These are phyloP conservation scores for Aspidiotus destructor DNA, from an alignment of 2,888 invertebrate genomes.

Conservation along the genomic window DNA sequence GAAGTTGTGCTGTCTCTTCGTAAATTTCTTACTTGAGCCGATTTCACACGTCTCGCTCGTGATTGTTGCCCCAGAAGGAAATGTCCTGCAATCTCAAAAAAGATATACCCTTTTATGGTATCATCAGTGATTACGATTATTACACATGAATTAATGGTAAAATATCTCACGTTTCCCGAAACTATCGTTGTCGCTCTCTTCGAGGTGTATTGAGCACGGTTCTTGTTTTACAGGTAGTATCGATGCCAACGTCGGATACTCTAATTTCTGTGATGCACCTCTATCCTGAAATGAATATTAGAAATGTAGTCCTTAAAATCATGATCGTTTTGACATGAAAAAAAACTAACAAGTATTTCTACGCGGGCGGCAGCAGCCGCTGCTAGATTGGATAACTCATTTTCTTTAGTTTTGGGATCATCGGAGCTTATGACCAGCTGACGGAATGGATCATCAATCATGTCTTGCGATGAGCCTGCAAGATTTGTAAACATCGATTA, in stretches of 20 bases:
- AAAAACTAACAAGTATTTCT: slow-evolving; percentile 11
- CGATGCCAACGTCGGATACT: slow-evolving; percentile 5
- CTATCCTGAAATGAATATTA: background rate
- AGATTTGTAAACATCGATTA: background rate
- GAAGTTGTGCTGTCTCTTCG: slow-evolving; percentile 28
- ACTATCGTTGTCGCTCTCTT: slow-evolving; percentile 51
- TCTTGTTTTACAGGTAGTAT: slow-evolving; percentile 17
- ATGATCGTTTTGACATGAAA: background rate
- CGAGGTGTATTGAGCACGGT: slow-evolving; percentile 36
- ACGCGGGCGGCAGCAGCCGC: slow-evolving; percentile 37
- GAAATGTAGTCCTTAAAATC: background rate
- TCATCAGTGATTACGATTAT: too few relatives aligned
- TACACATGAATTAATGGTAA: too few relatives aligned
- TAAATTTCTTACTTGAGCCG: slow-evolving; percentile 38
- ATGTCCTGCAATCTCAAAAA: slow-evolving; percentile 10
- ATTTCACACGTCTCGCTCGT: slow-evolving; percentile 43
- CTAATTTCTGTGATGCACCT: background rate
- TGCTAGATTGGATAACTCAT: slow-evolving; percentile 37
- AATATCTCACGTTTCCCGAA: slow-evolving; percentile 11
- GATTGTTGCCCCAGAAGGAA: slow-evolving; percentile 37
- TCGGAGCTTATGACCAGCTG: slow-evolving; percentile 40
- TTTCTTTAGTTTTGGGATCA: slow-evolving; percentile 39
- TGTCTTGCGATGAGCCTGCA: slow-evolving; percentile 21
- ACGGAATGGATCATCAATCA: slow-evolving; percentile 39
- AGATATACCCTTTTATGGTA: background rate